phyloP scores from a whole-genome alignment of 1,140 invertebrate genomes.

The Lethrus apterus region DNA sequence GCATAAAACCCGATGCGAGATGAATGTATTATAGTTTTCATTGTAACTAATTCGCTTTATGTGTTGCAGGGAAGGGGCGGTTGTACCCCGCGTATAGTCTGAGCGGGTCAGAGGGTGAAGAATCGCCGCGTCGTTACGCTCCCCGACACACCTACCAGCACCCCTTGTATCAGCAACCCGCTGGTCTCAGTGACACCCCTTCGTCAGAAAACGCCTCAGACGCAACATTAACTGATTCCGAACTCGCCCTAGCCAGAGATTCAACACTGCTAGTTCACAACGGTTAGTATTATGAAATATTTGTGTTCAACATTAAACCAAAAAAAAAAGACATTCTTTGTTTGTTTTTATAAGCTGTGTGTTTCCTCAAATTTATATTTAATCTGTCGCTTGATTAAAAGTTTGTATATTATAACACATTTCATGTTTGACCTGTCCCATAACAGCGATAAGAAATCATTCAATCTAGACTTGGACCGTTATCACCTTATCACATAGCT shows the following conservation, averaged over 20 bases:
- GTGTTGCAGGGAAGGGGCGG: constrained; percentile 47
- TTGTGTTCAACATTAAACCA: neutral
- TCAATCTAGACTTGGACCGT: no score
- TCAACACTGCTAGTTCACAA: constrained; percentile 71
- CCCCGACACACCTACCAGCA: constrained; percentile 39
- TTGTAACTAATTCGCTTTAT: constrained; percentile 8
- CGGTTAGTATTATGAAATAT: constrained; percentile 49
- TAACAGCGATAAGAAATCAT: neutral
- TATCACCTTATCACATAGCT: no score
- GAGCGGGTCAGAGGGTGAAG: constrained; percentile 57
- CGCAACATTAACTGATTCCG: constrained; percentile 73
- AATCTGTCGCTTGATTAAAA: no score
- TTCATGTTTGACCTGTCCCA: neutral
- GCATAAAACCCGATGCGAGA: constrained; percentile 12
- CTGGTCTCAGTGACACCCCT: constrained; percentile 65
- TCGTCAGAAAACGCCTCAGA: constrained; percentile 73
- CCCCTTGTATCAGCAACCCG: constrained; percentile 51
- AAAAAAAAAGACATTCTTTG: neutral
- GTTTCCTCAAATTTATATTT: neutral
- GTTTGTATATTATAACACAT: neutral
- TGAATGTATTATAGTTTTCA: constrained; percentile 3
- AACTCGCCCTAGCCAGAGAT: constrained; percentile 67
- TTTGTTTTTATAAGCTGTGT: constrained; percentile 5
- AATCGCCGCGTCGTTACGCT: constrained; percentile 43
- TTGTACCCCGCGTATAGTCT: constrained; percentile 61